Evolutionary conservation across 2,797 vertebrate species (phyloP), one percentile per base, ranked within the genome.

Genomic region (Kryptopterus vitreolus): DNA sequence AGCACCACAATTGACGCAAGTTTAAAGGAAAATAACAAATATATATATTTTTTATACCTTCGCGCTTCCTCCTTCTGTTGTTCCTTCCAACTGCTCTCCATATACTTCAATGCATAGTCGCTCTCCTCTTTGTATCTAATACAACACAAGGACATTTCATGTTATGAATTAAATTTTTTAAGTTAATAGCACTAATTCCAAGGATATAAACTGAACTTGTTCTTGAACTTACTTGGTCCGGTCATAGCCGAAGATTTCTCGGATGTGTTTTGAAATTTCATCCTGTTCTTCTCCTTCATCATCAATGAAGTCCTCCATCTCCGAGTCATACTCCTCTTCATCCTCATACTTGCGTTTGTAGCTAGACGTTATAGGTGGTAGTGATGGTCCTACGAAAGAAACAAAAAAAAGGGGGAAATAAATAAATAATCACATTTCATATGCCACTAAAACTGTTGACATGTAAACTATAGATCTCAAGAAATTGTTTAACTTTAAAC

Each of bases 261-360:
- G 92, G 87, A 99, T 99, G 84, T 99, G 98, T 88, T 92, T 96
- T 74, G 98, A 99, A 90, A 99, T 95, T 91, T 96, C 95, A 66
- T 96, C 95, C 87, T 96, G 95, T 11, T 94, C 90, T 1, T 95
- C 96, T 20, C 92, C 97, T 89, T 85, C 96, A 61, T 99, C 95
- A 58, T 99, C 97, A 33, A 99, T 99, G 87, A 99, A 99, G 85
- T 99, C 98, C 0, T 99, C 97, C 98, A 99, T 99, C 91, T 99
- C 98, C 0, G 98, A 94, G 87, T 99, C 98, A n/a, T 95, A 95
- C 0, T 98, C 95, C 0, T 96, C 95, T 5, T 94, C 95, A 0
- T 97, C 96, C 38, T 95, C 95, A 75, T 92, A 94, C 83, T 92
- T 94, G 62, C 96, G 94, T 91, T 98, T 98, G 90, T 96, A 96